Base-by-base conservation (phyloP, 1,140 invertebrate species). In the Lepidostoma basale region DNA sequence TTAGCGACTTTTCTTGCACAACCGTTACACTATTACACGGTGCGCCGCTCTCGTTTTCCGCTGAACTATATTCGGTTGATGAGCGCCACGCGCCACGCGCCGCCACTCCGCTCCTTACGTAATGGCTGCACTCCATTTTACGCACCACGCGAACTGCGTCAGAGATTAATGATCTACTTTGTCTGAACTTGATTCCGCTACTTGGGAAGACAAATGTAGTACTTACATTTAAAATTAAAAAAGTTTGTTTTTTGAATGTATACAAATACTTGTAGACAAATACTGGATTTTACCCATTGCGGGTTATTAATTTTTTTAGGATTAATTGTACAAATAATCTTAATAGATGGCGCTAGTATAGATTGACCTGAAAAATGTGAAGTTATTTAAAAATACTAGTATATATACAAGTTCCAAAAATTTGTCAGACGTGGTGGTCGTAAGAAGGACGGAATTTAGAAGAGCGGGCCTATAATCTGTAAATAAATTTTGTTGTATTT, bases 21-120 rank as follows among this genome's bases (percentile, higher is more conserved):
- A 69, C 49, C 40, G 18, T 22, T 33, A 33, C 30, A 4, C 23
- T 26, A 23, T 36, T 63, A 49, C 52, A 69, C 56, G 26, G 33
- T 25, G 28, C 42, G 62, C 62, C 42, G 62, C 62, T 70, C 62
- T 66, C 68, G 58, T 70, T 56, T 69, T 42, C 68, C 36, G 62
- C 54, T 62, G 54, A 62, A 33, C 62, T 56, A 52, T 39, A 47
- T 60, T 70, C 40, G 18, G 4, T n/a, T 22, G 40, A 60, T 25
- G 52, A 30, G 14, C 52, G 52, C 9, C 22, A 18, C 14, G 18
- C n/a, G 59, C 2, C 30, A 22, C 9, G 52, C 39, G 36, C 36
- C n/a, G 59, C 2, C 30, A 22, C 28, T 56, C 28, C 10, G 28
- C 36, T 26, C 52, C 52, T 56, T 56, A 56, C 23, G 52, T 56